Percentiles rank a stretch among this genome's conserved stretches.
Evolutionary conservation across 2,888 invertebrate genomes (phyloP).

Genomic region (Callimorpha dominula): DNA sequence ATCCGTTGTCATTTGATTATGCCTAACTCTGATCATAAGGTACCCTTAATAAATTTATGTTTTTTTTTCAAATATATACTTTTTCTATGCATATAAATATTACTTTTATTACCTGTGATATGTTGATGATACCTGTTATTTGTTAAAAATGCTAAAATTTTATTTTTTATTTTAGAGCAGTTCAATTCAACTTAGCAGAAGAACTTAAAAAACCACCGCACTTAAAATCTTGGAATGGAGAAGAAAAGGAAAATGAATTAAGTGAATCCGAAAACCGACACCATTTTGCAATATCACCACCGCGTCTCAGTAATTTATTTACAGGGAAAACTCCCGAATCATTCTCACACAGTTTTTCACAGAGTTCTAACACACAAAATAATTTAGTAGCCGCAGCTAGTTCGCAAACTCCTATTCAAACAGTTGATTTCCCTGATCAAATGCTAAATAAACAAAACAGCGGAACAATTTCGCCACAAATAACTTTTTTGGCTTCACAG

Average conservation of each 20-base stretch:
- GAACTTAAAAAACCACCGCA: constrained; percentile 79
- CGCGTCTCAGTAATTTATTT: constrained; percentile 67
- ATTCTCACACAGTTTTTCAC: constrained; percentile 76
- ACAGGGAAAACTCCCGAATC: constrained; percentile 82
- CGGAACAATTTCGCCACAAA: constrained; percentile 77
- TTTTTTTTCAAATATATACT: neutral
- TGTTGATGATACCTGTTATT: neutral
- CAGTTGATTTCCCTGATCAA: constrained; percentile 70
- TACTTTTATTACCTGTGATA: too few relatives aligned
- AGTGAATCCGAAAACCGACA: constrained; percentile 63
- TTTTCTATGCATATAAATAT: neutral
- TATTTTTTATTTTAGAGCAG: constrained; percentile 61
- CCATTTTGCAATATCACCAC: constrained; percentile 56
- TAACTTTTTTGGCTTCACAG: constrained; percentile 82
- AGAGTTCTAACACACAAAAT: constrained; percentile 66
- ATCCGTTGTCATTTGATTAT: neutral
- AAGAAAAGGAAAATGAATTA: constrained; percentile 64
- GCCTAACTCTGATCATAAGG: too few relatives aligned
- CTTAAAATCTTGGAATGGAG: constrained; percentile 71
- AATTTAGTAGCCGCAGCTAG: constrained; percentile 70
- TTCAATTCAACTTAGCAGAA: constrained; percentile 83
- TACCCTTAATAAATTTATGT: too few relatives aligned
- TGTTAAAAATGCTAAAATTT: neutral
- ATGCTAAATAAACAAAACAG: constrained; percentile 68
- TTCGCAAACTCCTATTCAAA: constrained; percentile 68